A percentile compares a stretch with the other conserved stretches of the same genome.
Evolutionary conservation across 1,140 invertebrate genomes (phyloP).

Genomic region (Globodera ellingtonae): DNA sequence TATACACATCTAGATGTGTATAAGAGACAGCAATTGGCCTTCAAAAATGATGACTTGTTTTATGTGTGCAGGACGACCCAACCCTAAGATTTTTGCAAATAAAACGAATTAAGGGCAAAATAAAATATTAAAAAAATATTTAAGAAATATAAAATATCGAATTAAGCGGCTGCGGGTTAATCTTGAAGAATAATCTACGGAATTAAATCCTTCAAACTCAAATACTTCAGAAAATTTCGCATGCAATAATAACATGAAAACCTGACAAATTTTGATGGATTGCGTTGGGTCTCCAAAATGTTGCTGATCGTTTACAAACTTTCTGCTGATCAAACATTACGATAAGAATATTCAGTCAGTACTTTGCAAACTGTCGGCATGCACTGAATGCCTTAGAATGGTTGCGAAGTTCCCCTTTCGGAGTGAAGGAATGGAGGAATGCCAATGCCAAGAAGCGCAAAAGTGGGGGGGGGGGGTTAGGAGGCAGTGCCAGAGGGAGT

Average conservation of each 20-base stretch:
- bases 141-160: background rate
- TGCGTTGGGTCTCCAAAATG: background rate
- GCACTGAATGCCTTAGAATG: background rate
- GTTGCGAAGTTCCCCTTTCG: background rate
- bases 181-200: too few relatives aligned
- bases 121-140: background rate
- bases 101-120: background rate
- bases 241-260: background rate
- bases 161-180: background rate
- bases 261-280: background rate
- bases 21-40: too few relatives aligned
- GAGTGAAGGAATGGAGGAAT: background rate
- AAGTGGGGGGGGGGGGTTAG: too few relatives aligned
- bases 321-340: background rate
- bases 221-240: too few relatives aligned
- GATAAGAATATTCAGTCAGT: background rate
- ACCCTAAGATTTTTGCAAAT: background rate
- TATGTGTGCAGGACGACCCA: background rate
- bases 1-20: too few relatives aligned
- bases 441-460: background rate
- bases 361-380: background rate
- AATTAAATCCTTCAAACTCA: too few relatives aligned
- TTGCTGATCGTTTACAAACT: background rate
- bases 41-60: background rate
- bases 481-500: background rate